Evolutionary conservation across 2,888 invertebrate species (phyloP), one percentile per base, ranked within the genome.

Genomic region (Orthosia gracilis): DNA sequence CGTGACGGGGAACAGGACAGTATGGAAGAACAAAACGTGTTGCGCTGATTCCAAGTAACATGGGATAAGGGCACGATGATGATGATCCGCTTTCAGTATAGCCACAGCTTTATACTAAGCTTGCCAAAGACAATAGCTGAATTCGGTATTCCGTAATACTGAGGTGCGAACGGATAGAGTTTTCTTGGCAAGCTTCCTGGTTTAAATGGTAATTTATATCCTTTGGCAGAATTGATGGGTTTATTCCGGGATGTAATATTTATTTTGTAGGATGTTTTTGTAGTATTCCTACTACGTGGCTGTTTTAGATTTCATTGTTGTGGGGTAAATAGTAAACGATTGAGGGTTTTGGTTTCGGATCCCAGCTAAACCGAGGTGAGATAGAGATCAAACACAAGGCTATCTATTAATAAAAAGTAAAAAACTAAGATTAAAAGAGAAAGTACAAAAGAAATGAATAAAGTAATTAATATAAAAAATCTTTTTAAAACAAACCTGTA

Each of bases 111-210:
- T 61, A 67, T 18, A 52, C 58, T 54, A 40, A 76, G 57, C 58
- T 77, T 75, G 54, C 72, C 68, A 70, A 74, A 77, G 83, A 78
- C 72, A 80, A 78, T 71, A 74, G 77, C 64, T 78, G 70, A 74
- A 76, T 77, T 74, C 50, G 26, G 69, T 69, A 78, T 70, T 76
- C 58, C 66, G 31, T 81, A 57, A 49, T 58, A 72, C 26, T 45
- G 62, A 83, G 67, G 83, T 85, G 78, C 59, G 59, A 77, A 81
- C 26, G 64, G 76, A 69, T 62, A 57, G 61, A 73, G 57, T 67
- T 80, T 73, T 69, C 73, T 76, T 78, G 72, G 68, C 75, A 70
- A 62, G 40, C 13, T 61, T 73, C 58, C 73, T 50, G 31, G 58
- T 69, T 71, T 74, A 66, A 72, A 76, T 74, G 58, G 72, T 74